Percentiles rank a stretch among this genome's conserved stretches.
These are phyloP conservation scores for Erebia epiphron DNA, from an alignment of 2,888 invertebrate species.

Conservation along the genomic window DNA sequence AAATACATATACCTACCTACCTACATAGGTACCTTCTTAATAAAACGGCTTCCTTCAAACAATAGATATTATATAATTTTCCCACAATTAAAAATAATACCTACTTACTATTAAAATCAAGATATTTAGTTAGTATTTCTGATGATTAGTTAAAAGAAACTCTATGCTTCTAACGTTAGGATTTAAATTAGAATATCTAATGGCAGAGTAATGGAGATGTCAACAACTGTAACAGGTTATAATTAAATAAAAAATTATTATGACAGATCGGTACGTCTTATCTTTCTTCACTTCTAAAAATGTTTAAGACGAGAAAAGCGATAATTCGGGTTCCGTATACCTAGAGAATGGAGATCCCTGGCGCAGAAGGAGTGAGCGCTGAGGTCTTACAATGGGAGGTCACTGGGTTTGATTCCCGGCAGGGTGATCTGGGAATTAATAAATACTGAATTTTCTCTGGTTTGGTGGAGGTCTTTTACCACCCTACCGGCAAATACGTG, in stretches of 20 bases:
- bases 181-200: not conserved
- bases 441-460: too few relatives aligned
- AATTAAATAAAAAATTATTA: conserved; percentile 1
- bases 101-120: not conserved
- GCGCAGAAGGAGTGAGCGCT: too few relatives aligned
- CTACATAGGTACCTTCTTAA: too few relatives aligned
- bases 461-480: too few relatives aligned
- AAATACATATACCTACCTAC: too few relatives aligned
- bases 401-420: too few relatives aligned
- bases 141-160: not conserved
- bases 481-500: too few relatives aligned
- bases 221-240: not conserved
- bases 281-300: not conserved
- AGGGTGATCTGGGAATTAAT: too few relatives aligned
- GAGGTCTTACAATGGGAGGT: too few relatives aligned
- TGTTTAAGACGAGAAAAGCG: too few relatives aligned
- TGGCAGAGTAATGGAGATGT: not conserved
- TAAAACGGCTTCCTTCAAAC: not conserved
- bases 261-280: not conserved
- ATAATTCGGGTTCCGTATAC: too few relatives aligned
- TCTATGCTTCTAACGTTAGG: not conserved
- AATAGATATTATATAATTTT: not conserved
- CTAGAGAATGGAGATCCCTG: too few relatives aligned
- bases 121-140: not conserved
- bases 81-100: conserved; percentile 9